Conservation (phyloP, 2,888 invertebrate species). For the Xestia ashworthii region DNA sequence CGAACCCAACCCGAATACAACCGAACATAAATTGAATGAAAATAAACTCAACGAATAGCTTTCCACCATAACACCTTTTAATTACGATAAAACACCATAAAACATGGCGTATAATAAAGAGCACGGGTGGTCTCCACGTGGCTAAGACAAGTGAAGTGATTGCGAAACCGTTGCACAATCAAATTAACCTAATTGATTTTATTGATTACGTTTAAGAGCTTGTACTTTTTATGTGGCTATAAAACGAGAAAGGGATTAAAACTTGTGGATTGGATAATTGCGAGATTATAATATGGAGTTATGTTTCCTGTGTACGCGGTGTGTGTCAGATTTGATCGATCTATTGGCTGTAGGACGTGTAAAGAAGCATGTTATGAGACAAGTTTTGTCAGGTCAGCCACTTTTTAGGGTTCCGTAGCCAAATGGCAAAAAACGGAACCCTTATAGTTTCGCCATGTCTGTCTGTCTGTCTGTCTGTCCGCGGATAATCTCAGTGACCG, state of each 20-base stretch:
- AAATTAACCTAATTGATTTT: conserved; percentile 61
- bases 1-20: conserved; percentile 20
- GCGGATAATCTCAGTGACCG: no score
- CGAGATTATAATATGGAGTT: conserved; percentile 11
- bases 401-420: no score
- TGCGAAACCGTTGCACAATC: conserved; percentile 45
- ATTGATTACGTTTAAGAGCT: conserved; percentile 50
- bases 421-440: no score
- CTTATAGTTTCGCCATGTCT: no score
- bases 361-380: not conserved
- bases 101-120: conserved; percentile 44
- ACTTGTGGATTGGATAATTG: conserved; percentile 33
- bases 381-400: not conserved
- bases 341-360: not conserved
- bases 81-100: conserved; percentile 58
- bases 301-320: not conserved
- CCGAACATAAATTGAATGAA: conserved; percentile 46
- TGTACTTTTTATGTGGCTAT: conserved; percentile 45
- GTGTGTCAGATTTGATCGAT: conserved; percentile 1
- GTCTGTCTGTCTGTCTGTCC: no score
- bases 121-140: conserved; percentile 57
- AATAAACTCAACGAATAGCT: conserved; percentile 43
- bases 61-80: conserved; percentile 33
- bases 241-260: conserved; percentile 53
- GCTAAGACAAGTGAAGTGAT: conserved; percentile 36